Percentiles rank a stretch among this genome's conserved stretches.
Conservation (phyloP, 2,113 vertebrate genomes). For the Phainopepla nitens region DNA sequence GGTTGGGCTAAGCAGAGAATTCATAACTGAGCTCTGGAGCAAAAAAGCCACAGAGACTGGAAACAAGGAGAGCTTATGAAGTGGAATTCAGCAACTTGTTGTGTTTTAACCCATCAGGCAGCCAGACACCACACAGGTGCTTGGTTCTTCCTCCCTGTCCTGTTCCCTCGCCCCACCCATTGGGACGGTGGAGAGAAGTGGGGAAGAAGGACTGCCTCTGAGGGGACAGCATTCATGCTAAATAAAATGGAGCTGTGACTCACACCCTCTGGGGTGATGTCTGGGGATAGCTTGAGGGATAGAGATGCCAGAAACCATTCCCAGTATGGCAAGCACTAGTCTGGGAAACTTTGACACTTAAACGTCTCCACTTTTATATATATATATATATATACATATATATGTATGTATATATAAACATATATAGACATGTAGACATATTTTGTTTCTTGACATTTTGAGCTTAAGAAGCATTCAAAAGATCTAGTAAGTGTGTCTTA, state of each 20-base stretch:
- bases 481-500: not conserved
- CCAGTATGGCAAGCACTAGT: not conserved
- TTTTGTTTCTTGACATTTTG: not conserved
- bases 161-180: fast-evolving
- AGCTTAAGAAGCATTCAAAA: not conserved
- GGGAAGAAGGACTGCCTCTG: not conserved
- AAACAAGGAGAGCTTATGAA: not conserved
- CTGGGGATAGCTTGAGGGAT: not conserved
- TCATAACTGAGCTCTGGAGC: not conserved
- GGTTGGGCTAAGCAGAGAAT: not conserved
- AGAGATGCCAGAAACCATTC: not conserved
- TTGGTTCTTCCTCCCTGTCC: not conserved
- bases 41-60: not conserved
- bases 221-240: not conserved
- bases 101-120: not conserved
- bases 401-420: not conserved
- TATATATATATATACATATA: too few species aligned
- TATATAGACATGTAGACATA: not conserved
- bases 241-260: not conserved
- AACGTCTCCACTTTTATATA: not conserved
- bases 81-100: not conserved
- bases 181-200: not conserved
- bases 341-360: not conserved
- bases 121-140: not conserved
- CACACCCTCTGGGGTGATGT: not conserved